Conservation (phyloP, 2,113 vertebrate species). For the Engystomops pustulosus region DNA sequence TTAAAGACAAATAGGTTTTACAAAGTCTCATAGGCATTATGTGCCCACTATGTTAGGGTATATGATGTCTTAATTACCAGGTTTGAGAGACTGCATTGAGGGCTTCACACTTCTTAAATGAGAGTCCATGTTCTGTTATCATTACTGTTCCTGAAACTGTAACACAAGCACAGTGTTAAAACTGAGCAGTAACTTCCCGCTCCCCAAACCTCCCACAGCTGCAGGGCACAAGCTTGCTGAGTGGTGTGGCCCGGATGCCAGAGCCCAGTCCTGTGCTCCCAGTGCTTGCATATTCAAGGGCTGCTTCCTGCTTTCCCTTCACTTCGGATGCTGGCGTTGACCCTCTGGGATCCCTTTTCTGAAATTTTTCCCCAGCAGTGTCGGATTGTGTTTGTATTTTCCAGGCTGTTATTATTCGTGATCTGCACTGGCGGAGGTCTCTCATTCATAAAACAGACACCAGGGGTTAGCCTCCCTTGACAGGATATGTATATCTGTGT, state of each 20-base stretch:
- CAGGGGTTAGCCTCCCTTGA: slow-evolving; percentile 51
- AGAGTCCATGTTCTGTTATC: not conserved
- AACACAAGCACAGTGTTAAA: slow-evolving; percentile 1
- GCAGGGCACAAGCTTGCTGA: slow-evolving; percentile 49
- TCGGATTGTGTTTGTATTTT: slow-evolving; percentile 58
- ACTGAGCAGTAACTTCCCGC: not conserved
- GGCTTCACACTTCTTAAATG: not conserved
- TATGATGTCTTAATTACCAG: not conserved
- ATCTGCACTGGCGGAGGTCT: slow-evolving; percentile 57
- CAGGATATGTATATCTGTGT: slow-evolving; percentile 55
- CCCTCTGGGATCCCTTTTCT: slow-evolving; percentile 58
- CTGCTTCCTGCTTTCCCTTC: slow-evolving; percentile 59
- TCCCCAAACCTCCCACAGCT: slow-evolving; percentile 50
- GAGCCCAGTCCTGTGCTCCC: slow-evolving; percentile 54
- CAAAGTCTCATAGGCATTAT: no score
- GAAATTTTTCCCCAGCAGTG: slow-evolving; percentile 57
- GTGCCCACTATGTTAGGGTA: no score
- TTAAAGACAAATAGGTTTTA: no score
- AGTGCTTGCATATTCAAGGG: slow-evolving; percentile 57
- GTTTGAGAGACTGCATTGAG: not conserved
- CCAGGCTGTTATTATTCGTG: slow-evolving; percentile 58
- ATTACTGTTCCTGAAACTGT: not conserved
- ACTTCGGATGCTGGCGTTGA: slow-evolving; percentile 58
- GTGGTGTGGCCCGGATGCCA: slow-evolving; percentile 49
- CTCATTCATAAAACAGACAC: slow-evolving; percentile 59